Percentiles rank a stretch among this genome's conserved stretches.
These are phyloP conservation scores for Lithophane semibrunnea DNA, from an alignment of 2,888 invertebrate genomes.

Conservation along the genomic window DNA sequence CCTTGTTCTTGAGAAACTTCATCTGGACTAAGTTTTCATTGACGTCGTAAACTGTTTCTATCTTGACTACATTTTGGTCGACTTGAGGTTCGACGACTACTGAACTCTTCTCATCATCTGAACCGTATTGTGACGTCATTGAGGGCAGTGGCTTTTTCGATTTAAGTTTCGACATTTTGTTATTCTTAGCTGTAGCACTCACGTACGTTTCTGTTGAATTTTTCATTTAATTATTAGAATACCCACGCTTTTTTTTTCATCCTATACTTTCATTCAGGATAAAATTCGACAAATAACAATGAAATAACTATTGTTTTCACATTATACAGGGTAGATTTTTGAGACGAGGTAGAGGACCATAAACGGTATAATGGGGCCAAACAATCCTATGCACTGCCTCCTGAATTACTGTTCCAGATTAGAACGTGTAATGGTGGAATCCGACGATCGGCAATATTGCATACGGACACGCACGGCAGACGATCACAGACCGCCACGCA, in stretches of 20 bases:
- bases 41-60: constrained; percentile 70
- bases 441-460: no score
- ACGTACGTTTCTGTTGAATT: neutral
- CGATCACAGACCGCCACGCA: no score
- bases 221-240: neutral
- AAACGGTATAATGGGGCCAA: neutral
- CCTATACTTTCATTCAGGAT: neutral
- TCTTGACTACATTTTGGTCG: neutral
- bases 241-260: neutral
- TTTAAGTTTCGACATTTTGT: neutral
- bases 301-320: neutral
- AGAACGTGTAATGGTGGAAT: neutral
- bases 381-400: neutral
- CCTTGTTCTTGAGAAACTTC: constrained; percentile 70
- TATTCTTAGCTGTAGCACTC: neutral
- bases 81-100: fast-evolving
- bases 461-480: no score
- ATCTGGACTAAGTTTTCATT: constrained; percentile 71
- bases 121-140: neutral
- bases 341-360: neutral
- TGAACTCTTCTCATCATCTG: neutral
- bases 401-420: neutral
- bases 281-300: neutral
- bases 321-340: neutral
- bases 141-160: neutral